phyloP scores from a whole-genome alignment of 2,888 invertebrate species.

The Zhengitettix transpicula region DNA sequence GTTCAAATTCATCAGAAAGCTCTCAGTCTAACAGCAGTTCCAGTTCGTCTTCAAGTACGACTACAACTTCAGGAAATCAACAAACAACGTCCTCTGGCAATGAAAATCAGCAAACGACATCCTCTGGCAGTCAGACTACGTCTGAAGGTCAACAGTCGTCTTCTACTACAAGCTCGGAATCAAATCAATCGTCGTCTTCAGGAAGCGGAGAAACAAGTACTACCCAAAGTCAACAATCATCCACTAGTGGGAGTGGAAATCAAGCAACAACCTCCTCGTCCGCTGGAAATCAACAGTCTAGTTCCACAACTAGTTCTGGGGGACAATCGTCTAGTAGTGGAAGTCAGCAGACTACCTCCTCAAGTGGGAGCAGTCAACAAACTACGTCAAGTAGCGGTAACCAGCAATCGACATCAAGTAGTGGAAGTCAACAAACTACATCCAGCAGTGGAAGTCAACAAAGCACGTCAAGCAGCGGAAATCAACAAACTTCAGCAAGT shows the following conservation, averaged over 20 bases:
- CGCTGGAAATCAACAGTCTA: not conserved
- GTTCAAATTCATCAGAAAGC: not conserved
- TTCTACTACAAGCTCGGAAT: too few species aligned
- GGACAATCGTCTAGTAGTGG: not conserved
- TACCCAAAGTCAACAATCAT: not conserved
- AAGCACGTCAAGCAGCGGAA: not conserved
- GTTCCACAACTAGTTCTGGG: too few species aligned
- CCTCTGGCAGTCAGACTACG: not conserved
- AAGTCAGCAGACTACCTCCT: not conserved
- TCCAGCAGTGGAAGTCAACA: not conserved
- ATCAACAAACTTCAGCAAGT: not conserved
- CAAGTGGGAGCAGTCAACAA: not conserved
- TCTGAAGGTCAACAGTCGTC: too few species aligned
- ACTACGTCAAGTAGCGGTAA: not conserved
- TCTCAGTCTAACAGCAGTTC: not conserved
- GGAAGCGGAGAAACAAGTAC: too few species aligned
- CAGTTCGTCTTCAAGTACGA: not conserved
- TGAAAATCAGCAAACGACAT: not conserved
- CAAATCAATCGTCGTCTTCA: too few species aligned
- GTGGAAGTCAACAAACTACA: not conserved
- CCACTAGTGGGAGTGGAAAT: too few species aligned
- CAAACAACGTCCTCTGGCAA: not conserved
- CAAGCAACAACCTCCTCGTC: not conserved
- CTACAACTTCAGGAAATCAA: not conserved
- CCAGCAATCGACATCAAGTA: not conserved